Evolutionary conservation across 2,888 invertebrate genomes (phyloP), one percentile per base, ranked within the genome.

Genomic region (Pantelozetes paolii): DNA sequence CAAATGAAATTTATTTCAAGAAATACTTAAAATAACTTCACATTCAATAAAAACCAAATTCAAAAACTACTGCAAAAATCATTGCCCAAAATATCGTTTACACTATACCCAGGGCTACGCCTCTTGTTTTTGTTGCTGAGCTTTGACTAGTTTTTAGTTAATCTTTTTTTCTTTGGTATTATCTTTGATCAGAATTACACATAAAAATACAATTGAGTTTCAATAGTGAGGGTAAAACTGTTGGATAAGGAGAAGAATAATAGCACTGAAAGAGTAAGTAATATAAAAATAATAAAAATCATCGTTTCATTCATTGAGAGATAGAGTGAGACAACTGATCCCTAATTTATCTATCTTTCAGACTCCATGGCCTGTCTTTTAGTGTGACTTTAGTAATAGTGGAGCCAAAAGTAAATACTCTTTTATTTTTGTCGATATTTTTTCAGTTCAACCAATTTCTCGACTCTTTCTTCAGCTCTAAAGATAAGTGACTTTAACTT

Each of bases 131-230:
- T 23, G 11, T 3, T 20, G 8, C 30, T 18, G 26, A 54, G 13
- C 62, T 42, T 18, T 23, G 42, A 42, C 40, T 67, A 3, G 32
- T 62, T 62, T 62, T 62, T 62, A 62, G 30, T 62, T 62, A 62
- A 62, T 28, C 62, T 62, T 30, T 62, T 57, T 28, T 64, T 32
- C 36, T 42, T 11, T 42, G 36, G 40, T 23, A 67, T 67, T 42
- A 42, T 42, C 67, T 67, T n/a, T 42, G 26, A 67, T 67, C 67
- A 67, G 23, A 40, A 67, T 42, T 67, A 67, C 36, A 67, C 42
- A 67, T 67, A 67, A 67, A 67, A 67, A 67, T 36, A 67, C 67
- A 59, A 67, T 67, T 42, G 42, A 40, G 32, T 32, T 54, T 54
- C 54, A 26, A 54, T 26, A 1, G 26, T 32, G 32, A 62, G 26